These are phyloP conservation scores for Hermetia illucens DNA, from an alignment of 1,140 invertebrate genomes.

Conservation along the genomic window DNA sequence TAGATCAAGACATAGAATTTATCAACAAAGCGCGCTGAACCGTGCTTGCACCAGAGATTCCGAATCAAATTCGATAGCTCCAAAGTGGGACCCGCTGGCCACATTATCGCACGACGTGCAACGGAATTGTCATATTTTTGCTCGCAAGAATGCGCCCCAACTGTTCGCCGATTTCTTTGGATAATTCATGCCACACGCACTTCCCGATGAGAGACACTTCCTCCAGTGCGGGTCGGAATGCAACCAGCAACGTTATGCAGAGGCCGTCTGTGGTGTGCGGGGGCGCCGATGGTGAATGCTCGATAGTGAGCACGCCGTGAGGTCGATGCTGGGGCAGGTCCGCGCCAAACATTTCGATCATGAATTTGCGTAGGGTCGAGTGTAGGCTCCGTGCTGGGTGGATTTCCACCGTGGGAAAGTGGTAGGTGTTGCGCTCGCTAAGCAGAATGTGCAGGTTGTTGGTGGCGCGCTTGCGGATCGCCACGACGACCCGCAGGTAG, in stretches of 20 bases:
- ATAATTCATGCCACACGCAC: slow-evolving; percentile 75
- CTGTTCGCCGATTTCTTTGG: slow-evolving; percentile 49
- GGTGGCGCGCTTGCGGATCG: slow-evolving; percentile 67
- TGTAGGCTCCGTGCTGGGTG: slow-evolving; percentile 74
- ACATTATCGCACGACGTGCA: slow-evolving; percentile 69
- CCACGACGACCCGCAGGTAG: slow-evolving; percentile 60
- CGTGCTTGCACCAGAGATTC: too few relatives aligned
- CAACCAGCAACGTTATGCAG: slow-evolving; percentile 71
- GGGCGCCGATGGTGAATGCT: slow-evolving; percentile 32
- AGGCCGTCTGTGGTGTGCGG: slow-evolving; percentile 54
- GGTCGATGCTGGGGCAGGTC: slow-evolving; percentile 74
- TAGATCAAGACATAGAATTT: too few relatives aligned
- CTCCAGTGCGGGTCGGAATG: slow-evolving; percentile 69
- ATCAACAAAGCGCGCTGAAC: too few relatives aligned
- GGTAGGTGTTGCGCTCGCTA: slow-evolving; percentile 64
- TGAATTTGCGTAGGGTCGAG: slow-evolving; percentile 75
- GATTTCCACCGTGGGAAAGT: slow-evolving; percentile 78
- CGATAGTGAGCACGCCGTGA: slow-evolving; percentile 61
- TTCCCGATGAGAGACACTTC: slow-evolving; percentile 73
- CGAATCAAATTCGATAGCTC: too few relatives aligned
- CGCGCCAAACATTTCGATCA: slow-evolving; percentile 81
- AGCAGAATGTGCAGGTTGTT: slow-evolving; percentile 71
- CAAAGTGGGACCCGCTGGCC: too few relatives aligned
- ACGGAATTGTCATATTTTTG: slow-evolving; percentile 60
- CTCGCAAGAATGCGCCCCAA: slow-evolving; percentile 48